phyloP scores from a whole-genome alignment of 2,888 invertebrate species.

The Athetis lepigone region DNA sequence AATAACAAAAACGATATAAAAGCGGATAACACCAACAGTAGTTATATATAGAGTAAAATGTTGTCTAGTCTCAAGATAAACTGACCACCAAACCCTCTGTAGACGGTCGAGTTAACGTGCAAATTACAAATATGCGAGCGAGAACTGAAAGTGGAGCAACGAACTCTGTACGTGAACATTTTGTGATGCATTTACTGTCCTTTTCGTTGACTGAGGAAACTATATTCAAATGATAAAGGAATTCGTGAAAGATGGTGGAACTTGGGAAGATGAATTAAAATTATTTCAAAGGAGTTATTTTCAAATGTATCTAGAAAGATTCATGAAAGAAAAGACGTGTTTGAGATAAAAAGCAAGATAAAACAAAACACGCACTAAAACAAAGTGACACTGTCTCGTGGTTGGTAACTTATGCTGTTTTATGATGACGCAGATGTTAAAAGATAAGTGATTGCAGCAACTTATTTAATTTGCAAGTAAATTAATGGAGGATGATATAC shows the following conservation, averaged over 20 bases:
- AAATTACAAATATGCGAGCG: slow-evolving; percentile 45
- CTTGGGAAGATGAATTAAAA: not conserved
- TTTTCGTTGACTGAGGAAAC: slow-evolving; percentile 33
- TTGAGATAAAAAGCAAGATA: not conserved
- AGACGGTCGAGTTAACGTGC: slow-evolving; percentile 15
- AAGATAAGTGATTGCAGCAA: too few relatives aligned
- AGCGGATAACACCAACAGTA: not conserved
- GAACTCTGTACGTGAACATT: slow-evolving; percentile 34
- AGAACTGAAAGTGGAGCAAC: slow-evolving; percentile 51
- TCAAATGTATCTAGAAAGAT: not conserved
- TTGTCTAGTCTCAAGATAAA: not conserved
- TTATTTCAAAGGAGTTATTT: too few relatives aligned
- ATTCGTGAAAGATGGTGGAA: slow-evolving; percentile 15
- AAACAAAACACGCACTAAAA: not conserved
- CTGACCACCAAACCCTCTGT: slow-evolving; percentile 6
- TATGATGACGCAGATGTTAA: too few relatives aligned
- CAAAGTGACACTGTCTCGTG: not conserved
- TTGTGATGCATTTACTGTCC: slow-evolving; percentile 34
- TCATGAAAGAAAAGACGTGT: not conserved
- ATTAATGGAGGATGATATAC: too few relatives aligned
- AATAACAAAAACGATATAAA: not conserved
- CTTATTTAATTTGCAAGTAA: too few relatives aligned
- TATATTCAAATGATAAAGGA: slow-evolving; percentile 13
- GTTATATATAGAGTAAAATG: too few relatives aligned
- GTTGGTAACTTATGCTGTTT: too few relatives aligned